Percentiles rank a stretch among this genome's conserved stretches.
Evolutionary conservation across 1,140 invertebrate species (phyloP).

Genomic region (Zophobas atratus): DNA sequence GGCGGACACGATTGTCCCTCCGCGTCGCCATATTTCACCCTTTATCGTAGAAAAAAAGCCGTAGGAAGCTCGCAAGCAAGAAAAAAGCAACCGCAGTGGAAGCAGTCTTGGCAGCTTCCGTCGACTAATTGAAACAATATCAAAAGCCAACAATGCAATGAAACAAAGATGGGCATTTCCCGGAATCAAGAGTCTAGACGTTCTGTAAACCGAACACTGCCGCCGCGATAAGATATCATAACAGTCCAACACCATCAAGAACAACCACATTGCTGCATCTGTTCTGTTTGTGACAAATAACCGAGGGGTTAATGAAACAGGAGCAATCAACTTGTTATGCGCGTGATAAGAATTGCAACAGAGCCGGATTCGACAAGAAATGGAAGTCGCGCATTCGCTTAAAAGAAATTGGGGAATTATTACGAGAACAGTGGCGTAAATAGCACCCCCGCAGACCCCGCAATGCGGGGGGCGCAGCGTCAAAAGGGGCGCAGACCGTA

Average conservation of each 20-base stretch:
- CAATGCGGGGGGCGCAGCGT: too few species aligned
- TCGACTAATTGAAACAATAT: slow-evolving; percentile 42
- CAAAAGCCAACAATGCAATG: slow-evolving; percentile 41
- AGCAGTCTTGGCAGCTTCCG: slow-evolving; percentile 29
- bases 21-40: background rate
- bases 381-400: too few species aligned
- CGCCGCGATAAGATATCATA: slow-evolving; percentile 23
- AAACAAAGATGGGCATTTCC: slow-evolving; percentile 41
- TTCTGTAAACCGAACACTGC: slow-evolving; percentile 27
- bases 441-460: too few species aligned
- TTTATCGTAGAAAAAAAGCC: slow-evolving; percentile 13
- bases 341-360: background rate
- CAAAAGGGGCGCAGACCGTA: too few species aligned
- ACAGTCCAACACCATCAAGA: slow-evolving; percentile 35
- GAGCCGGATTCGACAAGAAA: background rate
- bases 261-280: slow-evolving; percentile 27
- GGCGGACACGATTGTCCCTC: background rate
- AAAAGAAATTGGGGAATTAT: too few species aligned
- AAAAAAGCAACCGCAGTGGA: slow-evolving; percentile 6
- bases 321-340: slow-evolving; percentile 1
- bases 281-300: slow-evolving; percentile 35
- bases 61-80: slow-evolving; percentile 1
- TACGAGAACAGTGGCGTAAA: too few species aligned
- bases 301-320: slow-evolving; percentile 37
- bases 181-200: slow-evolving; percentile 39